Base-by-base conservation (phyloP, 2,113 vertebrate species). In the Cacatua alba region DNA sequence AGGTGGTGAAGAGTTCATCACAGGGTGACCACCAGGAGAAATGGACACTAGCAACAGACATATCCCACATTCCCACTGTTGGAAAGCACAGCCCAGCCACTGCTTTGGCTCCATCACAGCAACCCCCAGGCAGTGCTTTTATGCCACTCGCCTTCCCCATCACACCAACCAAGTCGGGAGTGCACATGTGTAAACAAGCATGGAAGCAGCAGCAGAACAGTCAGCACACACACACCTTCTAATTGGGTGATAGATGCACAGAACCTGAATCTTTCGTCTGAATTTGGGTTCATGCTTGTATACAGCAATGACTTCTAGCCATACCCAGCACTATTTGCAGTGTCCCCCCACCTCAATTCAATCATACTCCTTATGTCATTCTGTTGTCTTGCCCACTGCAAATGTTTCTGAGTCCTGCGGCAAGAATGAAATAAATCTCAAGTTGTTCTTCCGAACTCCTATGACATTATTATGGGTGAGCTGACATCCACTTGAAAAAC, bases 81-180 rank as follows among this genome's bases (percentile, higher is more conserved):
- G 1, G 37, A 19, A 28, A 37, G 23, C 4, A 44, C 60, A 52
- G 53, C 62, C 53, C 3, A 6, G 31, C 8, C 75, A 33, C 33
- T 2, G 4, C 16, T 8, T 15, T 23, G 23, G 79, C 80, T 60
- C 43, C 16, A 18, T 5, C n/a, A 51, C 31, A 41, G 20, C 35
- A 13, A 13, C 17, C n/a, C 48, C 28, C 39, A 10, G 41, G 41
- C 72, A 48, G 41, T 5, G 21, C 35, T 28, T 21, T 29, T 9
- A 6, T 10, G 21, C 43, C 3, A 2, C 49, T 92, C 71, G 28
- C 64, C 79, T 39, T 55, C 25, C 69, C 55, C 39, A 12, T 17
- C 10, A 0, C 4, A 1, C 70, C 82, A 28, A 9, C 24, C 0
- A 0, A 48, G 49, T 0, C 21, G 37, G 64, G 15, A 77, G 28